A percentile compares a stretch with the other conserved stretches of the same genome.
Evolutionary conservation across 2,888 invertebrate genomes (phyloP).

Genomic region (Athrips mouffetella): DNA sequence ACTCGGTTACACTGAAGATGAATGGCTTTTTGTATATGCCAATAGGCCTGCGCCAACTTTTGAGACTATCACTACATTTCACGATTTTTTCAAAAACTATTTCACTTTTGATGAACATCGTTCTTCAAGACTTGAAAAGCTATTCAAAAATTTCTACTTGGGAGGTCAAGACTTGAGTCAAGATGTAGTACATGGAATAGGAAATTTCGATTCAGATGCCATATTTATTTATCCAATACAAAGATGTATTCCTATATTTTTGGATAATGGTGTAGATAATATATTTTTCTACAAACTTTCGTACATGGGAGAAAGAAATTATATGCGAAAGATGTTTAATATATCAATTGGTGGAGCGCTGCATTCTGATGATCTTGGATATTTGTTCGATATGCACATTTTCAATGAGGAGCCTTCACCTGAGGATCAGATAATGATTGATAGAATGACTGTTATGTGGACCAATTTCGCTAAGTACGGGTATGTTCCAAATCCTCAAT

Average conservation of each 20-base stretch:
- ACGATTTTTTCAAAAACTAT: too few species aligned
- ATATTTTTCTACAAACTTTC: constrained; percentile 39
- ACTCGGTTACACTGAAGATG: too few species aligned
- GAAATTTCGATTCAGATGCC: constrained; percentile 36
- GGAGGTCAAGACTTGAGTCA: constrained; percentile 29
- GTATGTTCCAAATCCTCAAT: too few species aligned
- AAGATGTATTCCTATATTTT: constrained; percentile 30
- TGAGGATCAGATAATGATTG: constrained; percentile 42
- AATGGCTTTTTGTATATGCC: too few species aligned
- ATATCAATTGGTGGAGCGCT: constrained; percentile 26
- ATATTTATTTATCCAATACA: constrained; percentile 32
- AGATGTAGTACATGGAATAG: constrained; percentile 16
- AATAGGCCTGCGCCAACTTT: too few species aligned
- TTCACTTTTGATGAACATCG: constrained; percentile 36
- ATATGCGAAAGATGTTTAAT: constrained; percentile 8
- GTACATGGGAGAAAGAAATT: constrained; percentile 36
- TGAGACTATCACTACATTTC: too few species aligned
- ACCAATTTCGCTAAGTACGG: constrained; percentile 57
- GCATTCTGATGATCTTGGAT: constrained; percentile 43
- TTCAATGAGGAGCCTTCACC: constrained; percentile 38
- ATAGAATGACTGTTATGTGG: constrained; percentile 57
- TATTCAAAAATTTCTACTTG: constrained; percentile 31
- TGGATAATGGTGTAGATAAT: constrained; percentile 27
- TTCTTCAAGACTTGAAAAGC: constrained; percentile 29
- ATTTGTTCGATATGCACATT: constrained; percentile 34